Evolutionary conservation across 1,140 invertebrate genomes (phyloP).

Genomic region (Psix sp.): DNA sequence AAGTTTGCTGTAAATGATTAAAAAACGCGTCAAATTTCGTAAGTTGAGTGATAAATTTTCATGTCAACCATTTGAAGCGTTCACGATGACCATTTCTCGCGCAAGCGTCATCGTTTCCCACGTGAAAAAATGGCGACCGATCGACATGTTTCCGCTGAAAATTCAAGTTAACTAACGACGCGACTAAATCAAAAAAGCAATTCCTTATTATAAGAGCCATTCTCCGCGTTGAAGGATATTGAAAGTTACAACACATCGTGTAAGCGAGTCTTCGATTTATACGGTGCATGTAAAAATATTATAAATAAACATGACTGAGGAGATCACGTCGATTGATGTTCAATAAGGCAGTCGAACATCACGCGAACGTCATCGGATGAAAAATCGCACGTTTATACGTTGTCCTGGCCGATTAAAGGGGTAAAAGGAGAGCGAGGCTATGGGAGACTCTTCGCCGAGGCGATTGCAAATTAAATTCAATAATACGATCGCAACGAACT

Average conservation of each 20-base stretch:
- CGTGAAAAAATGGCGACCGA: conserved; percentile 34
- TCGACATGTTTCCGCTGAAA: conserved; percentile 22
- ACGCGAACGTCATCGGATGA: conserved; percentile 30
- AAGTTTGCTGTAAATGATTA: too few species aligned
- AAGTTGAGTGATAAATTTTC: too few species aligned
- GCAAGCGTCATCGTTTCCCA: too few species aligned
- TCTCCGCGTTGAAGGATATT: conserved; percentile 48
- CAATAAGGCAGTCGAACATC: conserved; percentile 37
- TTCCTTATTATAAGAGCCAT: conserved; percentile 45
- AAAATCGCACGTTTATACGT: conserved; percentile 23
- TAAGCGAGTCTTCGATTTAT: conserved; percentile 29
- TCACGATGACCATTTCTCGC: too few species aligned
- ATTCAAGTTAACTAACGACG: conserved; percentile 19
- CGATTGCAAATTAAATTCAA: conserved; percentile 57
- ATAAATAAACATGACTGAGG: conserved; percentile 50
- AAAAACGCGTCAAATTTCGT: too few species aligned
- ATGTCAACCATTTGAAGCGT: too few species aligned
- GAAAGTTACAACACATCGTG: conserved; percentile 30
- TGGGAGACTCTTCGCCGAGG: conserved; percentile 54
- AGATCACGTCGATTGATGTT: conserved; percentile 48
- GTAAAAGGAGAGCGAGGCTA: conserved; percentile 58
- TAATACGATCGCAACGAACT: conserved; percentile 52
- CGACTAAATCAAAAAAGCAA: conserved; percentile 34
- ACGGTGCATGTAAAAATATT: conserved; percentile 44
- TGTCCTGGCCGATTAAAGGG: conserved; percentile 13